Percentiles rank a stretch among this genome's conserved stretches.
phyloP scores from a whole-genome alignment of 1,140 invertebrate genomes.

The Sycophaga agraensis region DNA sequence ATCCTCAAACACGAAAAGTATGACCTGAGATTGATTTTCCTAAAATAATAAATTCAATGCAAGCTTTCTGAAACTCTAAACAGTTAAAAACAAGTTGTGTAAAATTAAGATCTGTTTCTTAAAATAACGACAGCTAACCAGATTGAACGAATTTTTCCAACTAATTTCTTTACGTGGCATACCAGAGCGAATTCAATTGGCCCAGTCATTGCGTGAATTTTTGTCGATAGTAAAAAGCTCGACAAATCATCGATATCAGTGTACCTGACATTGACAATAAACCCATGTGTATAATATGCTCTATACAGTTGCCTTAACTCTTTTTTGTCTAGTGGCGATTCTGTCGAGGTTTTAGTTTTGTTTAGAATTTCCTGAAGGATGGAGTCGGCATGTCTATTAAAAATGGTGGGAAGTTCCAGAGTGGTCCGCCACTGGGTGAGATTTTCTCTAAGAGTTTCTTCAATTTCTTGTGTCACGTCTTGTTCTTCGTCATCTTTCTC shows the following conservation, averaged over 20 bases:
- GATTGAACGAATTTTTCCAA: constrained; percentile 48
- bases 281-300: constrained; percentile 50
- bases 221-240: constrained; percentile 44
- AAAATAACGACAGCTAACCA: constrained; percentile 49
- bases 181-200: constrained; percentile 52
- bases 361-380: constrained; percentile 42
- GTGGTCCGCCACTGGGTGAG: constrained; percentile 44
- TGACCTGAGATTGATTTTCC: too few species aligned
- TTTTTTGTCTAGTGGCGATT: constrained; percentile 45
- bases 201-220: constrained; percentile 45
- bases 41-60: not conserved
- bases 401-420: constrained; percentile 45
- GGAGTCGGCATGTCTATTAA: constrained; percentile 48
- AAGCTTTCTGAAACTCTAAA: too few species aligned
- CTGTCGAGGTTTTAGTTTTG: constrained; percentile 33
- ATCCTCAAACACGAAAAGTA: too few species aligned
- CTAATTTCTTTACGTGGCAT: constrained; percentile 43
- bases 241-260: constrained; percentile 41
- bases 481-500: constrained; percentile 34
- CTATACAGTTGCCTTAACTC: constrained; percentile 48
- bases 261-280: constrained; percentile 47
- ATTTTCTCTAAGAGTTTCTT: constrained; percentile 44
- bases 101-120: constrained; percentile 34
- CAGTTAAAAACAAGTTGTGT: not conserved
- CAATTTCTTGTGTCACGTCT: constrained; percentile 35